Percentiles rank a stretch among this genome's conserved stretches.
Conservation (phyloP, 2,888 invertebrate species). For the Tetragnatha montana region DNA sequence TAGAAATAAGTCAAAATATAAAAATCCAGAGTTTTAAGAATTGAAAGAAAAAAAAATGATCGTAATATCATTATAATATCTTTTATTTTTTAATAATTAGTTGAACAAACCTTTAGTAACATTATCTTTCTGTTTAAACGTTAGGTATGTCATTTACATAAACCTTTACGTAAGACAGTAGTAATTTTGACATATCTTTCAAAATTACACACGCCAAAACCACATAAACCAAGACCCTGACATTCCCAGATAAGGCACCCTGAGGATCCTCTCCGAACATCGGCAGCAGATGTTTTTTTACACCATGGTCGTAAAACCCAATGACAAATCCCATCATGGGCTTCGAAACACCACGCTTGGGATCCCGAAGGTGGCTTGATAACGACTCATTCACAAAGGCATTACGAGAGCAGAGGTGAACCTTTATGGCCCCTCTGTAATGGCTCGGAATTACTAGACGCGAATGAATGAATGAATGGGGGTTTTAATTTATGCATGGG, state of each 20-base stretch:
- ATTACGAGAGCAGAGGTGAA: conserved; percentile 38
- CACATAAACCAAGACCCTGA: not conserved
- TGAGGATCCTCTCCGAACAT: not conserved
- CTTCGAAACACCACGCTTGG: conserved; percentile 21
- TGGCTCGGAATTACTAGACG: conserved; percentile 11
- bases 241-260: not conserved
- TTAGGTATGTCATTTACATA: too few species aligned
- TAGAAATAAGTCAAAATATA: too few species aligned
- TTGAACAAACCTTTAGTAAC: too few species aligned
- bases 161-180: too few species aligned
- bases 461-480: conserved; percentile 23
- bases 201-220: too few species aligned
- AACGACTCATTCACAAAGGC: conserved; percentile 41
- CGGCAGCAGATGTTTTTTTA: not conserved
- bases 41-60: too few species aligned
- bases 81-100: too few species aligned
- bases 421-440: conserved; percentile 31
- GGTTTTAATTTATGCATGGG: not conserved
- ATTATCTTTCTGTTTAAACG: too few species aligned
- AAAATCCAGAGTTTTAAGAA: too few species aligned
- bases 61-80: too few species aligned
- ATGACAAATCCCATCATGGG: not conserved
- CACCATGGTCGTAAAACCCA: not conserved
- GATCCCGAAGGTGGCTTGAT: conserved; percentile 7
- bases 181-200: too few species aligned